phyloP scores from a whole-genome alignment of 2,888 invertebrate species.

The Eristalis arbustorum region DNA sequence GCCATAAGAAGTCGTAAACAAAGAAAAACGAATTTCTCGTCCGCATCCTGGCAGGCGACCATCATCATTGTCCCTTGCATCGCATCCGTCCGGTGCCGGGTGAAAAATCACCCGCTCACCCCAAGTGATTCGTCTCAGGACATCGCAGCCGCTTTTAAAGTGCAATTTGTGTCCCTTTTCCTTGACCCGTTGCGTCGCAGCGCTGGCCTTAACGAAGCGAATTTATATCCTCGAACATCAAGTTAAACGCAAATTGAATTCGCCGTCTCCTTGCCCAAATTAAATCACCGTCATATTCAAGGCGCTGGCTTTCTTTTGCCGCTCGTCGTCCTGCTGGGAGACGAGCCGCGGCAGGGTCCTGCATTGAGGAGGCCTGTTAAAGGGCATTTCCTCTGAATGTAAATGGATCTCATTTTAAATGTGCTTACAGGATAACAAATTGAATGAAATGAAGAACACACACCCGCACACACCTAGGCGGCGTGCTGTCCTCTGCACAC shows the following conservation, averaged over 20 bases:
- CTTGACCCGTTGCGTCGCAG: background rate
- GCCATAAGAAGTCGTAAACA: constrained; percentile 29
- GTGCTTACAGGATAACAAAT: constrained; percentile 62
- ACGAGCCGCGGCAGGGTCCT: background rate
- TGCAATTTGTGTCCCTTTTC: constrained; percentile 13
- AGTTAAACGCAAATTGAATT: constrained; percentile 56
- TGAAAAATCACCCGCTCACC: constrained; percentile 28
- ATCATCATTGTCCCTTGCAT: constrained; percentile 40
- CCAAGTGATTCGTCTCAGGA: constrained; percentile 24
- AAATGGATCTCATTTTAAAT: constrained; percentile 50
- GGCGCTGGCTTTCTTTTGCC: background rate
- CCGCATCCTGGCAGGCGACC: background rate
- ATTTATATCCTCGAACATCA: constrained; percentile 54
- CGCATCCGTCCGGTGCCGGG: background rate
- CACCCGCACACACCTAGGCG: background rate
- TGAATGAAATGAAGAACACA: constrained; percentile 56
- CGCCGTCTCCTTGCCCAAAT: constrained; percentile 3
- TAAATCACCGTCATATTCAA: constrained; percentile 16
- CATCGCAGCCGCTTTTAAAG: background rate
- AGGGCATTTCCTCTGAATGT: constrained; percentile 43
- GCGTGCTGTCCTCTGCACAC: background rate
- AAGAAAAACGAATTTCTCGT: constrained; percentile 24
- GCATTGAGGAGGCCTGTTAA: background rate
- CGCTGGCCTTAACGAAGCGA: constrained; percentile 39
- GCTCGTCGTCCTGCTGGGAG: background rate